Percentiles rank a stretch among this genome's conserved stretches.
phyloP scores from a whole-genome alignment of 2,797 vertebrate genomes.

The Salmo trutta region DNA sequence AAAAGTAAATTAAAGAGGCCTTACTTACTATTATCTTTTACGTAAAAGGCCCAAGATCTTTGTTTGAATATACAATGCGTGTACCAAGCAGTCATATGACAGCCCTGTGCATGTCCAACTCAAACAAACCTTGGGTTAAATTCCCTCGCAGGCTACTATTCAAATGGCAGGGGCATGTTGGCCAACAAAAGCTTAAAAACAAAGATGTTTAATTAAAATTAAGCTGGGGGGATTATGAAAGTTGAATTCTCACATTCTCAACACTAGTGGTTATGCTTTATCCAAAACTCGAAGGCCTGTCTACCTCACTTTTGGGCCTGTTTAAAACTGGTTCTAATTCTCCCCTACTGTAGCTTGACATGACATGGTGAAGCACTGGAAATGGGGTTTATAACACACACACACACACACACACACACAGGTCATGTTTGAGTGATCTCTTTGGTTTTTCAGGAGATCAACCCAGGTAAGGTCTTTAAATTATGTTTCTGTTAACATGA shows the following conservation, averaged over 20 bases:
- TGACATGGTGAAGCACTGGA: constrained; percentile 55
- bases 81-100: constrained; percentile 61
- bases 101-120: constrained; percentile 57
- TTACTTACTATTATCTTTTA: constrained; percentile 30
- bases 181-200: constrained; percentile 66
- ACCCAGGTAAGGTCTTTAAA: constrained; percentile 2
- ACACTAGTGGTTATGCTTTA: constrained; percentile 20
- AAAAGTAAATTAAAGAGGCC: constrained; percentile 41
- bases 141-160: constrained; percentile 45
- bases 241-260: constrained; percentile 26
- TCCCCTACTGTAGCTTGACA: neutral
- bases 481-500: neutral
- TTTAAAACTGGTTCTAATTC: neutral
- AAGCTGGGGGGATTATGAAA: constrained; percentile 23
- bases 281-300: constrained; percentile 9
- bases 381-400: neutral
- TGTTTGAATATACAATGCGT: constrained; percentile 47
- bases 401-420: constrained; percentile 16
- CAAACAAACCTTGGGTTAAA: constrained; percentile 64
- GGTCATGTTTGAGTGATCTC: neutral
- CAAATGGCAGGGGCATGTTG: constrained; percentile 43
- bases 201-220: constrained; percentile 61
- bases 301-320: neutral
- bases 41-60: constrained; percentile 31
- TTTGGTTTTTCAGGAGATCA: constrained; percentile 16